phyloP scores from a whole-genome alignment of 23 tunicate genomes.

The Oikopleura dioica region DNA sequence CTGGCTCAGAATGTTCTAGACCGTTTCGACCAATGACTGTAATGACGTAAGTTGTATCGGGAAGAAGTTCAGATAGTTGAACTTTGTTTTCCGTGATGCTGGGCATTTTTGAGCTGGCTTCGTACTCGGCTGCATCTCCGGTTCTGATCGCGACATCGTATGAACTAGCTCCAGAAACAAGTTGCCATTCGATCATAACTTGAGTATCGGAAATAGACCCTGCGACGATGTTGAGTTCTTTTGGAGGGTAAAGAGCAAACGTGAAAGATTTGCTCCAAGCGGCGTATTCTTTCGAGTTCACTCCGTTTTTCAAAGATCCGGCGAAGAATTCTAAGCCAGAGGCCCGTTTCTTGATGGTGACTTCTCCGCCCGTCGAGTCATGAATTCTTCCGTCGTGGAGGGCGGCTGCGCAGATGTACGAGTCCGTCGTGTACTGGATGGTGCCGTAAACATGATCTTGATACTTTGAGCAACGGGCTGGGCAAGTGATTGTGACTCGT shows the following conservation, averaged over 20 bases:
- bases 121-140: background rate
- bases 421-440: constrained; percentile 19
- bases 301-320: constrained; percentile 36
- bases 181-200: background rate
- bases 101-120: background rate
- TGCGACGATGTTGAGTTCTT: background rate
- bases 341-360: constrained; percentile 26
- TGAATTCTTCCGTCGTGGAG: constrained; percentile 57
- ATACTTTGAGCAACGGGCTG: constrained; percentile 25
- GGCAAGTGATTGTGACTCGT: constrained; percentile 24
- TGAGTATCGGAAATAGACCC: background rate
- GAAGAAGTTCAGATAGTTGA: background rate
- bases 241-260: background rate
- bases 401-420: constrained; percentile 64
- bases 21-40: background rate
- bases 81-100: background rate
- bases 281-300: constrained; percentile 39
- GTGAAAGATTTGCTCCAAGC: background rate
- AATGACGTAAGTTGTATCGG: background rate
- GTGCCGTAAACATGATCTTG: background rate
- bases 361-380: constrained; percentile 45
- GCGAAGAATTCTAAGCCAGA: constrained; percentile 30
- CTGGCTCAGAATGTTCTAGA: background rate
- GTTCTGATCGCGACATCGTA: background rate
- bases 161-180: background rate